Evolutionary conservation across 2,113 vertebrate species (phyloP), one percentile per base, ranked within the genome.

Genomic region (Psittacara wagleri): DNA sequence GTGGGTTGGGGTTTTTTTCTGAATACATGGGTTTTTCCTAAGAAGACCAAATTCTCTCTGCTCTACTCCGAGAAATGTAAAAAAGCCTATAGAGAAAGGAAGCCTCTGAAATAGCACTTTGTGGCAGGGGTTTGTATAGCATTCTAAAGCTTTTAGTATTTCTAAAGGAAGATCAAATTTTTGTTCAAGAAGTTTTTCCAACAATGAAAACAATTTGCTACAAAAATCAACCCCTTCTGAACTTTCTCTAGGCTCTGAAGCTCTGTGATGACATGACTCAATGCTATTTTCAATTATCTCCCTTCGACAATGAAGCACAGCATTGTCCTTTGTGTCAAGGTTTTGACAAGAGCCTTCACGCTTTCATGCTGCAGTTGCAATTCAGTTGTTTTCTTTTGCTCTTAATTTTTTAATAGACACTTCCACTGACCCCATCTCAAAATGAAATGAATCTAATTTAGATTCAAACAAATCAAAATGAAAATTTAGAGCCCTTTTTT

Each of bases 151-250:
- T 79, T 90, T 92, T 76, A 28, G 6, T 66, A 49, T 85, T 96
- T 94, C 84, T 77, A 94, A 95, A 76, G 43, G 86, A 77, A 92
- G 81, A 83, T 91, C 78, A 87, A 57, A 88, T 95, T 95, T 75
- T 63, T 69, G 54, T 80, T 91, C 72, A 82, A 95, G 90, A 43
- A 2, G 6, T 24, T 84, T 94, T 80, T 81, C 66, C 23, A 8
- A 88, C 64, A 96, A 94, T 83, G 49, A 77, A 76, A 90, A 66
- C 82, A 70, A 92, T 90, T 95, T 81, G 59, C 75, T 85, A 59
- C 25, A 74, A 83, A 89, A 85, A 83, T 77, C 62, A 73, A 19
- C 69, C 70, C 61, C 7, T 94, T 92, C 72, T 41, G n/a, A 86
- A 88, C 68, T 64, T 92, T 64, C 63, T 55, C 63, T 74, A 6